Percentiles rank a stretch among this genome's conserved stretches.
Evolutionary conservation across 2,797 vertebrate genomes (phyloP).

Genomic region (Acomys russatus): DNA sequence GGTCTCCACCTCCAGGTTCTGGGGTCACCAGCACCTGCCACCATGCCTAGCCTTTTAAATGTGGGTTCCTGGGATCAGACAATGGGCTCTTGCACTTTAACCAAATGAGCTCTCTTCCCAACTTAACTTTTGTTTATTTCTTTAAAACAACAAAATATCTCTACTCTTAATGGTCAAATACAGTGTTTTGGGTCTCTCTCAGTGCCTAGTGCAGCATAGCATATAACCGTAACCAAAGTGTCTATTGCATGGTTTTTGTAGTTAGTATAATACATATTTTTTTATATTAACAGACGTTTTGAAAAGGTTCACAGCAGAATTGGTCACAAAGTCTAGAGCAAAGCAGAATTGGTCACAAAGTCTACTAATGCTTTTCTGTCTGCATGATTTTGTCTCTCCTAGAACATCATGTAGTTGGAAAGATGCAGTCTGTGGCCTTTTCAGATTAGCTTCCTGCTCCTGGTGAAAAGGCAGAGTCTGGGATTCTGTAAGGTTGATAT

Average conservation of each 20-base stretch:
- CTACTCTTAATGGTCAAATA: neutral
- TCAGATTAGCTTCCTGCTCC: neutral
- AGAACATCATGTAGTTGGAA: neutral
- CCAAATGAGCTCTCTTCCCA: neutral
- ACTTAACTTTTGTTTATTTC: neutral
- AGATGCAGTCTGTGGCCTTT: neutral
- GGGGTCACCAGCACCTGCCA: neutral
- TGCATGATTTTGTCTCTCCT: neutral
- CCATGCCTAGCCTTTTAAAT: no score
- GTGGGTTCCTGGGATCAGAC: neutral
- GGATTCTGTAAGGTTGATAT: neutral
- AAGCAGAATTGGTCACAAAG: neutral
- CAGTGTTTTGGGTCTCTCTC: neutral
- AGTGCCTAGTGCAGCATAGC: neutral
- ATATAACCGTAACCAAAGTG: neutral
- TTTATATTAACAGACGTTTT: neutral
- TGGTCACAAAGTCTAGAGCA: neutral
- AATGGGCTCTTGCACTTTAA: neutral
- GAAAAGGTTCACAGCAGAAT: conserved; percentile 23
- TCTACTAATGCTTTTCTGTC: neutral
- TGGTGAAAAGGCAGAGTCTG: neutral
- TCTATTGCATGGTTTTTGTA: neutral
- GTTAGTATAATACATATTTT: neutral
- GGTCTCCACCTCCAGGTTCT: neutral
- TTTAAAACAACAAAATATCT: neutral